Percentiles rank a stretch among this genome's conserved stretches.
phyloP scores from a whole-genome alignment of 2,797 vertebrate genomes.

The Perodicticus potto region DNA sequence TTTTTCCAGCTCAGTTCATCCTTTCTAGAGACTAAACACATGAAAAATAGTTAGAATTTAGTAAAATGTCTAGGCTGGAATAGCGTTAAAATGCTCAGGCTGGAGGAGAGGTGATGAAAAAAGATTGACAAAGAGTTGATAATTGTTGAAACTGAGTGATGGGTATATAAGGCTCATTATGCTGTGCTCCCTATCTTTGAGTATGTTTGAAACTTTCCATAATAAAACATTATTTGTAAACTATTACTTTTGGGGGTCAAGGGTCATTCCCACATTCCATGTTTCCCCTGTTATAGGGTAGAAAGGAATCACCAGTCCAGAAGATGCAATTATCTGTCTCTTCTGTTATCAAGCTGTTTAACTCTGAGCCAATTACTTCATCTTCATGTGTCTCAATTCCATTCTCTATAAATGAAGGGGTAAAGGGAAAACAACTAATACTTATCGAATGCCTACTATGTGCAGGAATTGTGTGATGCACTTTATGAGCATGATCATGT shows the following conservation, averaged over 20 bases:
- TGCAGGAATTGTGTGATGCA: background rate
- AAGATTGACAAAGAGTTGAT: background rate
- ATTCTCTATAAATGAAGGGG: background rate
- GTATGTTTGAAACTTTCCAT: slow-evolving; percentile 14
- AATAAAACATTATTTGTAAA: slow-evolving; percentile 67
- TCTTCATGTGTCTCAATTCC: background rate
- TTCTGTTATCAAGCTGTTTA: slow-evolving; percentile 54
- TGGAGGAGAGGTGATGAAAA: background rate
- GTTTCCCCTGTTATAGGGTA: slow-evolving; percentile 22
- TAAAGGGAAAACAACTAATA: background rate
- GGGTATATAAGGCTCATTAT: background rate
- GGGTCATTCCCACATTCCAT: slow-evolving; percentile 44
- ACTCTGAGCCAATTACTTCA: slow-evolving; percentile 55
- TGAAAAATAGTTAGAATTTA: background rate
- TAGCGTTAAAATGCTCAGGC: background rate
- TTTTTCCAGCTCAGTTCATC: background rate
- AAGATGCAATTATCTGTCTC: slow-evolving; percentile 52
- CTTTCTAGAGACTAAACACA: slow-evolving; percentile 25
- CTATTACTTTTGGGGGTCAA: slow-evolving; percentile 35
- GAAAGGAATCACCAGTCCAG: slow-evolving; percentile 53
- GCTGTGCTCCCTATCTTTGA: background rate
- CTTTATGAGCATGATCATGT: background rate
- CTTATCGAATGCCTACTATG: background rate
- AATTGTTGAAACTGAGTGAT: background rate
- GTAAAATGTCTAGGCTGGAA: background rate